Conservation (phyloP, 2,797 vertebrate species). For the Alosa sapidissima region DNA sequence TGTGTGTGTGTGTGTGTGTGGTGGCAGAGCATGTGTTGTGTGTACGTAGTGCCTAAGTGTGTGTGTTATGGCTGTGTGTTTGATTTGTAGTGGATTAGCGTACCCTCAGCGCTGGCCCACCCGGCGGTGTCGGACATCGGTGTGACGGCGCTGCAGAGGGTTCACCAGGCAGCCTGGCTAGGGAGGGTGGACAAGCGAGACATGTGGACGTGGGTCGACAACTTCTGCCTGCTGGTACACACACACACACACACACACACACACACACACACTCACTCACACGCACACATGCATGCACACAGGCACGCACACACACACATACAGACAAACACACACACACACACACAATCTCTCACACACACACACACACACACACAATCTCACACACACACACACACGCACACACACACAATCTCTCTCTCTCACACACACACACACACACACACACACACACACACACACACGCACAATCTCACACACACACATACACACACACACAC, state of each 20-base stretch:
- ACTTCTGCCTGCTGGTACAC: slow-evolving; percentile 88
- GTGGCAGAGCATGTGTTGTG: not conserved
- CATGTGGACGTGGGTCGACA: slow-evolving; percentile 90
- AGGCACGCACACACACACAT: not conserved
- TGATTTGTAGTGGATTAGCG: slow-evolving; percentile 87
- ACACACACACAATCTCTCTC: not conserved
- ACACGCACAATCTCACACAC: not conserved
- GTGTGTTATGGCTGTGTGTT: not conserved
- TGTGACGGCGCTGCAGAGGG: slow-evolving; percentile 81
- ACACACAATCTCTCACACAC: not conserved
- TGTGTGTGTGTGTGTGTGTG: slow-evolving; percentile 50
- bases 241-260: slow-evolving; percentile 13
- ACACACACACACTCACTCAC: slow-evolving; percentile 21
- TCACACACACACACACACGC: not conserved
- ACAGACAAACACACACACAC: not conserved
- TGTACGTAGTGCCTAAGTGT: slow-evolving; percentile 90
- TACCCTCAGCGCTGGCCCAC: slow-evolving; percentile 91
- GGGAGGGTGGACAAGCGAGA: slow-evolving; percentile 78
- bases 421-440: not conserved
- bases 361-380: not conserved
- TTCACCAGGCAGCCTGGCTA: slow-evolving; percentile 90
- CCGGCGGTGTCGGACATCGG: slow-evolving; percentile 90
- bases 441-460: not conserved
- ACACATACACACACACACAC: not conserved
- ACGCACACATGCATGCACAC: no score